Evolutionary conservation across 2,888 invertebrate species (phyloP).

Genomic region (Chrysodeixis includens): DNA sequence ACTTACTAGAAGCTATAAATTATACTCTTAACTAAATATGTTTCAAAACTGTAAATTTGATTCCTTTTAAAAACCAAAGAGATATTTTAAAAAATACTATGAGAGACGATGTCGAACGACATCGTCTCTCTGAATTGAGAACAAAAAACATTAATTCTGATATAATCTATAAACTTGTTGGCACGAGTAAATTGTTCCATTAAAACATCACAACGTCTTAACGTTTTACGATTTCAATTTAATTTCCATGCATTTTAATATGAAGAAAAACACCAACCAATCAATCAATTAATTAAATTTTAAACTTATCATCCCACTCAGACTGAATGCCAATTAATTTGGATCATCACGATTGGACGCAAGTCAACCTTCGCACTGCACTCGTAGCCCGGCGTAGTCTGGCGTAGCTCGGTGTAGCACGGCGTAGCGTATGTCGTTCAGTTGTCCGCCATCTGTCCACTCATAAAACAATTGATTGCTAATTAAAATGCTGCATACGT

Average conservation of each 20-base stretch:
- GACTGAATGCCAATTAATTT: slow-evolving; percentile 26
- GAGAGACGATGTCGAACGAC: too few relatives aligned
- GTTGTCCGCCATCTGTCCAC: slow-evolving; percentile 7
- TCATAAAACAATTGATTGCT: slow-evolving; percentile 18
- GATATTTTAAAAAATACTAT: too few relatives aligned
- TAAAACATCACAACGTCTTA: neutral
- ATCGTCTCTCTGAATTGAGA: too few relatives aligned
- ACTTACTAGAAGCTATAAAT: too few relatives aligned
- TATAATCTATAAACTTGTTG: too few relatives aligned
- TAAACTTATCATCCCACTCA: slow-evolving; percentile 13
- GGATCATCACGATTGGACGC: slow-evolving; percentile 10
- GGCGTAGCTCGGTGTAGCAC: too few relatives aligned
- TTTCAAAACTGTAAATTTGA: too few relatives aligned
- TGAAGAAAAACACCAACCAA: neutral
- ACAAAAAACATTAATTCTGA: too few relatives aligned
- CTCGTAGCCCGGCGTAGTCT: too few relatives aligned
- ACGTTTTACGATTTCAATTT: neutral
- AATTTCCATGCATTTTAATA: neutral
- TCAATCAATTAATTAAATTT: slow-evolving; percentile 19
- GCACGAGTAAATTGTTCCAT: too few relatives aligned
- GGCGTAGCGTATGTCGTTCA: neutral
- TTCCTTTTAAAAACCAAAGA: too few relatives aligned
- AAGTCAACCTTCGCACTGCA: slow-evolving; percentile 8
- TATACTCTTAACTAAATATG: too few relatives aligned
- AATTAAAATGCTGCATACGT: slow-evolving; percentile 23